Evolutionary conservation across 2,888 invertebrate species (phyloP).

Genomic region (Ferrisia virgata): DNA sequence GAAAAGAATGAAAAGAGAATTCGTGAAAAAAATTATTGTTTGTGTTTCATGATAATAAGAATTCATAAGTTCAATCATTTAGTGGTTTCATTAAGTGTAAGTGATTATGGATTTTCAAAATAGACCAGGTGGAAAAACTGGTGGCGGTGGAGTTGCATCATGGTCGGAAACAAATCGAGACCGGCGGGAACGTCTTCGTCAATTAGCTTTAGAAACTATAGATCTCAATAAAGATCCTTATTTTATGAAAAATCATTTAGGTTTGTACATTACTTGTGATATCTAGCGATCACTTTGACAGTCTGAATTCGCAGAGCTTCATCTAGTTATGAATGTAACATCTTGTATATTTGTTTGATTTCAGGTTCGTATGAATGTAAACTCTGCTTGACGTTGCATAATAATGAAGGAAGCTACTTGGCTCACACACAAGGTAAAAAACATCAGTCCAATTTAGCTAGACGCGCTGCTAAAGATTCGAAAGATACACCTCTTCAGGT

Average conservation of each 20-base stretch:
- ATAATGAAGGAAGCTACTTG: constrained; percentile 97
- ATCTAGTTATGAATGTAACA: neutral
- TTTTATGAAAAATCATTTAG: constrained; percentile 99
- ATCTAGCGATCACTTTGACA: neutral
- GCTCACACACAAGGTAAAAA: constrained; percentile 99
- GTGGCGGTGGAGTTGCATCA: constrained; percentile 98
- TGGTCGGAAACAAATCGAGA: constrained; percentile 98
- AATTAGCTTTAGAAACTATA: constrained; percentile 95
- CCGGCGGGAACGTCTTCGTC: constrained; percentile 88
- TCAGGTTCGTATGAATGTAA: constrained; percentile 96
- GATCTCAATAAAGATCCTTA: constrained; percentile 99
- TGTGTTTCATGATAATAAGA: too few relatives aligned
- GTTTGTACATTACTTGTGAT: constrained; percentile 53
- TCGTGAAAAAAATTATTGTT: too few relatives aligned
- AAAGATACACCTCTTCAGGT: constrained; percentile 86
- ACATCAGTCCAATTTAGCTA: constrained; percentile 96
- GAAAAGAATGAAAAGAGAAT: too few relatives aligned
- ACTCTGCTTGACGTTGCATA: constrained; percentile 94
- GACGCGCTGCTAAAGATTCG: constrained; percentile 97
- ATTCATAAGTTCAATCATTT: too few relatives aligned
- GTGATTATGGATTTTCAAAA: constrained; percentile 98
- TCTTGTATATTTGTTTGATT: constrained; percentile 49
- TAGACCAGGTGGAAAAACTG: constrained; percentile 97
- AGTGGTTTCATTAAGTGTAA: too few relatives aligned
- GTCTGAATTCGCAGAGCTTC: neutral